These are phyloP conservation scores for Aurelia sp. DNA, from an alignment of 30 jellyfish, hydroid and myxozoan species.

Conservation along the genomic window DNA sequence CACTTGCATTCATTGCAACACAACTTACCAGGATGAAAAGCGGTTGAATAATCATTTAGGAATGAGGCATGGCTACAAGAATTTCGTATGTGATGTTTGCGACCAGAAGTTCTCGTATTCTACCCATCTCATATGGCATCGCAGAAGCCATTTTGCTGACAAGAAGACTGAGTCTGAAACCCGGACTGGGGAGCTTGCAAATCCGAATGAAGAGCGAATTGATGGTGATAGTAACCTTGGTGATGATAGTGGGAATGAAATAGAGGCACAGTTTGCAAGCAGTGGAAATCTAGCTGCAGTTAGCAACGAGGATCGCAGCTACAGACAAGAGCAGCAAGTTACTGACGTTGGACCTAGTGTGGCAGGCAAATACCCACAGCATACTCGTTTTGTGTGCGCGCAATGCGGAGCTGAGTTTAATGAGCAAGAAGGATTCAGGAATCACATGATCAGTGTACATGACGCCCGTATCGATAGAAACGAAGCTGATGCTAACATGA, in stretches of 20 bases:
- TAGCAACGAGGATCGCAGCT: neutral
- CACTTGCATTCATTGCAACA: slow-evolving; percentile 72
- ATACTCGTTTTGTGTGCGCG: slow-evolving; percentile 33
- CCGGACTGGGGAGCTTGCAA: slow-evolving; percentile 11
- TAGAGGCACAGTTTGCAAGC: neutral
- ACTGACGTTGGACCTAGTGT: no score
- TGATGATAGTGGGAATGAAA: slow-evolving; percentile 16
- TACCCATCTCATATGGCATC: slow-evolving; percentile 82
- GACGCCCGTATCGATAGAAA: slow-evolving; percentile 19
- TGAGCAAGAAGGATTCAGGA: slow-evolving; percentile 38
- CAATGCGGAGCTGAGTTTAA: slow-evolving; percentile 63
- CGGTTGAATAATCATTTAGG: slow-evolving; percentile 88
- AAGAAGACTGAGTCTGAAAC: slow-evolving; percentile 26
- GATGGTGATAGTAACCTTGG: slow-evolving; percentile 7
- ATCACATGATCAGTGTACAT: slow-evolving; percentile 57
- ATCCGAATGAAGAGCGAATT: slow-evolving; percentile 6
- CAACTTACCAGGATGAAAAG: slow-evolving; percentile 72
- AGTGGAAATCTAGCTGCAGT: slow-evolving; percentile 14
- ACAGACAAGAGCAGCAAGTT: neutral
- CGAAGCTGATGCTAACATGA: slow-evolving; percentile 16
- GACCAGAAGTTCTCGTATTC: slow-evolving; percentile 66
- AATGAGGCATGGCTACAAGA: slow-evolving; percentile 77
- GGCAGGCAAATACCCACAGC: slow-evolving; percentile 2
- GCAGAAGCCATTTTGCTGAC: slow-evolving; percentile 62
- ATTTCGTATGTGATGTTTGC: slow-evolving; percentile 79